Evolutionary conservation across 2,888 invertebrate species (phyloP), one percentile per base, ranked within the genome.

Genomic region (Campoplex nolae): DNA sequence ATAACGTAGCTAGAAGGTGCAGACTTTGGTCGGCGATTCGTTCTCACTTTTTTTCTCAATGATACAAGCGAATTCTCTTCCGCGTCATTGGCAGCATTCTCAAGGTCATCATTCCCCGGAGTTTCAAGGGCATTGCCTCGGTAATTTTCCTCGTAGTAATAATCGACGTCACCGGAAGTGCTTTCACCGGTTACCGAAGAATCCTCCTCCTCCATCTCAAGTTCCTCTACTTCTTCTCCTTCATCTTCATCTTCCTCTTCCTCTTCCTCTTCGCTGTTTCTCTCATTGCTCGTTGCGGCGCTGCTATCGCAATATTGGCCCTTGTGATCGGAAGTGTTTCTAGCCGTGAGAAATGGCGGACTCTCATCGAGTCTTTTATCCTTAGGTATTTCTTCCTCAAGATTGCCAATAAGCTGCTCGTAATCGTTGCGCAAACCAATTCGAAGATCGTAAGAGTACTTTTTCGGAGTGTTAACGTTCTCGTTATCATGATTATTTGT

Each of bases 301-400:
- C 76, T 81, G 77, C 84, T 79, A 76, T 87, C 82, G 65, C 79
- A 75, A 76, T 78, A 84, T 48, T 86, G 75, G 73, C 51, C 71
- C 70, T 88, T 88, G 82, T 83, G 80, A 62, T 84, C 89, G 81
- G 86, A 86, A 70, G 89, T 83, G 80, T 87, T 87, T 65, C 84
- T 71, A 35, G 76, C 89, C 85, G 82, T 76, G 80, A 86, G 89
- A 89, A 87, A 87, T 58, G 78, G 84, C 82, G 82, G 79, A 38
- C 73, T 79, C 81, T 83, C 86, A 48, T 71, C 70, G 18, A 48
- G 56, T 77, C 68, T 58, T 32, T 62, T 58, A 62, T 67, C 67
- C 54, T 54, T 70, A 45, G 56, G 48, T n/a, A 48, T 77, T 81
- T 85, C 77, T 58, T 83, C 78, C 75, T 35, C 88, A 28, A 74